Percentiles rank a stretch among this genome's conserved stretches.
phyloP scores from a whole-genome alignment of 2,888 invertebrate genomes.

The Lymantria monacha region DNA sequence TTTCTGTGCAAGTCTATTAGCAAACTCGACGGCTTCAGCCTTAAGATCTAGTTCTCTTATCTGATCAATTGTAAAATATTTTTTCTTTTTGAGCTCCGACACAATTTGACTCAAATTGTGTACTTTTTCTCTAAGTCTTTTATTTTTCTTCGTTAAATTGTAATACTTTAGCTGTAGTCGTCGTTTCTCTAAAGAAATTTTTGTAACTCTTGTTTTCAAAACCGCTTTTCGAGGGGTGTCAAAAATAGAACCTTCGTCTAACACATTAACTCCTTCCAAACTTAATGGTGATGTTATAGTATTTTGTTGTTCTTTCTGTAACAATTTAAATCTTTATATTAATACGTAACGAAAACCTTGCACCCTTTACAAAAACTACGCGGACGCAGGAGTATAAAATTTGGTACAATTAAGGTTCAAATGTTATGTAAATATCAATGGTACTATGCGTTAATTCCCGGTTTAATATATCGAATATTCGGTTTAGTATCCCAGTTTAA shows the following conservation, averaged over 20 bases:
- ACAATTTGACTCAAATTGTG: neutral
- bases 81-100: conserved; percentile 2
- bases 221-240: too few species aligned
- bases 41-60: conserved; percentile 5
- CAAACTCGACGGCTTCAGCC: conserved; percentile 5
- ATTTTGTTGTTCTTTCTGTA: conserved; percentile 2
- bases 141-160: too few species aligned
- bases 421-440: neutral
- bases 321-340: neutral
- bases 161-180: too few species aligned
- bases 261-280: neutral
- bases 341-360: neutral
- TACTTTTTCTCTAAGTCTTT: neutral
- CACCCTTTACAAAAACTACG: neutral
- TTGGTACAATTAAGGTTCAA: neutral
- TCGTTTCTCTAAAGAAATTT: too few species aligned
- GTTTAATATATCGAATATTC: neutral
- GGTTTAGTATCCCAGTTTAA: neutral
- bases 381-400: neutral
- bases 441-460: neutral
- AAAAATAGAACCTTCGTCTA: too few species aligned
- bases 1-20: conserved; percentile 2
- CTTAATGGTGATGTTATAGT: conserved; percentile 1
- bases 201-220: too few species aligned
- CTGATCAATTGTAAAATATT: conserved; percentile 4